Base-by-base conservation (phyloP, 2,113 vertebrate genomes). In the Clupea harengus region DNA sequence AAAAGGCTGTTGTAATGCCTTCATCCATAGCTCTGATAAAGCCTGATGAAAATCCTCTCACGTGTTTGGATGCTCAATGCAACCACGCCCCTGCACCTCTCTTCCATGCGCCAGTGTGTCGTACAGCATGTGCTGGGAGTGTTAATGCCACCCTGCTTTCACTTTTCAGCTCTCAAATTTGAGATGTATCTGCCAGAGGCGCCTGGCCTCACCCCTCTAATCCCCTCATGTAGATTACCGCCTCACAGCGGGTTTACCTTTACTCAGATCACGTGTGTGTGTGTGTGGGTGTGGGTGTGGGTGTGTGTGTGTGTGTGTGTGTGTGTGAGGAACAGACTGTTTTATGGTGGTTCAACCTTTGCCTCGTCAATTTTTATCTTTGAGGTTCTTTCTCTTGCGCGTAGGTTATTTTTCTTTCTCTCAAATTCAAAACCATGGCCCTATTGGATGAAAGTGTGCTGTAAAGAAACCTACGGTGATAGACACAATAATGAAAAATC, bases 301-400 rank as follows among this genome's bases (percentile, higher is more conserved):
- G 22, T 80, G 81, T 28, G 45, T n/a, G 83, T 84, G 83, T 45
- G 32, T 39, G 39, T 18, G 85, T 78, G 47, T 17, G 22, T 46
- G 25, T 80, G 47, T n/a, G n/a, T 17, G 17, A 54, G 81, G 22
- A 18, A 64, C 6, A 64, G 57, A 25, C 10, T 49, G 13, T 49
- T 49, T 0, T 0, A 67, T n/a, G 25, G 52, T 18, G 17, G n/a
- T n/a, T 25, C n/a, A 67, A 25, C 60, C n/a, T 67, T n/a, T 67
- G 20, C 25, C 60, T 67, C 60, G 22, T 22, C 18, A 4, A n/a
- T 60, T 60, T 17, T 60, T 5, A 60, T 57, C 15, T 20, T 18
- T 57, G 54, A 57, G 3, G 15, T 20, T 54, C 15, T 54, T 15
- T 54, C 52, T 54, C 52, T 18, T 15, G 4, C 52, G 15, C 15